Evolutionary conservation across 23 tunicate species (phyloP).

Genomic region (Trididemnum miniatum): DNA sequence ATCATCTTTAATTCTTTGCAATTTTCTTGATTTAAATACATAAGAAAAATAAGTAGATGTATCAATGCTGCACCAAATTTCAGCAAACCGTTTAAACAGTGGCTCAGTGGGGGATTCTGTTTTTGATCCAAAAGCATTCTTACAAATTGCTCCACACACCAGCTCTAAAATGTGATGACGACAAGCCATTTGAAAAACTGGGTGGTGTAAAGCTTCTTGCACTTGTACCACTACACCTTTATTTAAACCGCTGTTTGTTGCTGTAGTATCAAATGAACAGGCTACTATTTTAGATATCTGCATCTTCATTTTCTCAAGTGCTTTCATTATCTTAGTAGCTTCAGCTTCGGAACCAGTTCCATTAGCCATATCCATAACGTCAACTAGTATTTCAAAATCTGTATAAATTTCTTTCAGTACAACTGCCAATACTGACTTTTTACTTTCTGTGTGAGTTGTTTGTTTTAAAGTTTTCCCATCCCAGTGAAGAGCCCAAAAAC

Average conservation of each 20-base stretch:
- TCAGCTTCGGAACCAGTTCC: background rate
- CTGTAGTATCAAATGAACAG: background rate
- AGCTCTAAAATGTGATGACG: constrained; percentile 2
- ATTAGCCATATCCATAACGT: background rate
- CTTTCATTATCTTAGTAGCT: background rate
- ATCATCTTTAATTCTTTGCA: constrained; percentile 8
- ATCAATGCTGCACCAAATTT: background rate
- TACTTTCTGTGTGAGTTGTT: background rate
- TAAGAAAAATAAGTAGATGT: background rate
- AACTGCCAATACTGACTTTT: background rate
- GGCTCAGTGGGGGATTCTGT: constrained; percentile 3
- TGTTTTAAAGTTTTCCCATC: constrained; percentile 16
- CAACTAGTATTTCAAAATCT: background rate
- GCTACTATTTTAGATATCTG: background rate
- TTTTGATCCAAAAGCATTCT: background rate
- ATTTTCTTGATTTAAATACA: background rate
- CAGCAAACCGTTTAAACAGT: background rate
- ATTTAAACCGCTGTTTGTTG: constrained; percentile 12
- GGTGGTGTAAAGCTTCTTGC: constrained; percentile 5
- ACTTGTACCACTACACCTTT: constrained; percentile 12
- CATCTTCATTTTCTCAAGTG: background rate
- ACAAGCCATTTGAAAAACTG: constrained; percentile 15
- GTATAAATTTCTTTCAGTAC: background rate
- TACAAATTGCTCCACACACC: constrained; percentile 2
- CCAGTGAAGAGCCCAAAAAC: constrained; percentile 19